phyloP scores from a whole-genome alignment of 2,113 vertebrate species.

The Oncorhynchus gorbuscha region DNA sequence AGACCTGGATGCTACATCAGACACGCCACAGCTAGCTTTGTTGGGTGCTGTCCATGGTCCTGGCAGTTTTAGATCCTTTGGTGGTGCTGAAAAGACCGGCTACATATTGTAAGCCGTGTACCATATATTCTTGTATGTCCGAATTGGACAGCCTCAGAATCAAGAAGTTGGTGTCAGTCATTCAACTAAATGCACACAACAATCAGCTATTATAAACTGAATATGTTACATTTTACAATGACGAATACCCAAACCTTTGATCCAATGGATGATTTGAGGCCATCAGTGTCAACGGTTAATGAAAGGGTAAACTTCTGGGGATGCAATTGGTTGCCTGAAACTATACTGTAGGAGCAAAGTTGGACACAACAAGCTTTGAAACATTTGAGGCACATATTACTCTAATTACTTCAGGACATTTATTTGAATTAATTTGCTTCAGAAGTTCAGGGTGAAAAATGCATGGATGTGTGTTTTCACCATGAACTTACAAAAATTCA shows the following conservation, averaged over 20 bases:
- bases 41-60: conserved; percentile 20
- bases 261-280: conserved; percentile 29
- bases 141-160: too few relatives aligned
- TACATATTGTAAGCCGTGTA: too few relatives aligned
- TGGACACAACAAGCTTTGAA: conserved; percentile 11
- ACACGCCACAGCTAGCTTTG: background rate
- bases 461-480: background rate
- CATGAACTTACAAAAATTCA: background rate
- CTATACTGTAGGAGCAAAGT: background rate
- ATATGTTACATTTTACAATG: background rate
- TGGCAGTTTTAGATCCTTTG: conserved; percentile 24
- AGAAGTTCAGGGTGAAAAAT: conserved; percentile 9
- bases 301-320: background rate
- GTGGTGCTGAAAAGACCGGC: conserved; percentile 11
- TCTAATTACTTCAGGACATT: background rate
- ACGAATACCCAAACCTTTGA: background rate
- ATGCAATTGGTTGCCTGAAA: background rate
- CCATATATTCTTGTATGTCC: too few relatives aligned
- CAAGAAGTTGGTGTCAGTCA: too few relatives aligned
- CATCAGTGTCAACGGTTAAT: conserved; percentile 19
- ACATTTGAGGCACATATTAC: background rate
- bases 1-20: too few relatives aligned
- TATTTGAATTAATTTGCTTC: conserved; percentile 1
- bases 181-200: background rate
- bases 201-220: background rate